Base-by-base conservation (phyloP, 2,888 invertebrate genomes). In the Plusia festucae region DNA sequence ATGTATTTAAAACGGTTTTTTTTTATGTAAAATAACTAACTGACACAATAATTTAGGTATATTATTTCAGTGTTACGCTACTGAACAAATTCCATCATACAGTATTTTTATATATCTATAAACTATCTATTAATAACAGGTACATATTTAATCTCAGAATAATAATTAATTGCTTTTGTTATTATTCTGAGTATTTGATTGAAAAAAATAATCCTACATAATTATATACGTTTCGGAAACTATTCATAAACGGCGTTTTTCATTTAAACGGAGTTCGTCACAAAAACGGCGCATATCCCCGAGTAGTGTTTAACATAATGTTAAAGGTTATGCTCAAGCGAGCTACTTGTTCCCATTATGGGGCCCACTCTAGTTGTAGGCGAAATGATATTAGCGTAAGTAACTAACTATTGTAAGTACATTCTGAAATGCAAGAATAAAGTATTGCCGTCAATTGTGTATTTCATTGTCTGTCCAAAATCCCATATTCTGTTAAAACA, bases 361-460 rank as follows among this genome's bases (percentile, higher is more conserved):
- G 91, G 92, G 91, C 91, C 92, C 86, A 60, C 63, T 49, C 69
- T 91, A 91, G 90, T 55, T 75, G 88, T 91, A 91, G 88, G 69
- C 49, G 72, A 82, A 86, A 91, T 86, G 88, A 88, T 85, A 89
- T 85, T 90, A 88, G 74, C 64, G 61, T 80, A 82, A 91, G 90
- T n/a, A n/a, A n/a, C n/a, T n/a, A 87, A 82, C 65, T 73, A 90
- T 78, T 88, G 88, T 90, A 89, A 91, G 85, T 86, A 89, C 86
- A 85, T 88, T 88, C 87, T 83, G 82, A 90, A 88, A 90, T 82
- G 91, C 91, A 90, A 90, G 55, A 84, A 91, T 89, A 91, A 92
- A 93, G 88, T 82, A 90, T 89, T 91, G 90, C 91, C 88, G 88
- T 84, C 80, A 76, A 65, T 51, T 68, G 51, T 73, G 63, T 65